Base-by-base conservation (phyloP, 2,888 invertebrate genomes). In the Eudasyphora cyanicolor region DNA sequence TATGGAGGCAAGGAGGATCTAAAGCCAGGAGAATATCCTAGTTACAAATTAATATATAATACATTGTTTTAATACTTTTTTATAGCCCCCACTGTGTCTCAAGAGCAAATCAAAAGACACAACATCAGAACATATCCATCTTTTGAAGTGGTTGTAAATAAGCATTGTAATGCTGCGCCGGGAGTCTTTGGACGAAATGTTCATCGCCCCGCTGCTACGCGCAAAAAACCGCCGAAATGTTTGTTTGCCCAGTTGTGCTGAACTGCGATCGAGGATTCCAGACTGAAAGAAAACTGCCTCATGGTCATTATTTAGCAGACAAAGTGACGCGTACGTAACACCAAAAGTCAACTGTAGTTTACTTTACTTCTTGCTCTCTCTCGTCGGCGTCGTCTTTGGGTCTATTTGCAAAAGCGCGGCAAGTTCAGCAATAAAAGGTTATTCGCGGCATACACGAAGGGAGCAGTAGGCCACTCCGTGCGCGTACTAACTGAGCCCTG, bases 291-390 rank as follows among this genome's bases (percentile, higher is more conserved):
- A 54, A 57, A 57, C 57, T 57, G 35, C n/a, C 70, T 64, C 21
- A 45, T 38, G 35, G 35, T 67, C 42, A 69, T 73, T 62, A 69
- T 79, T 76, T 62, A 69, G 76, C 45, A 84, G 79, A 82, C 79
- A 79, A 75, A 77, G 64, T 79, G 79, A 82, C 77, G 76, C 79
- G 57, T 77, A 54, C 21, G 71, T 54, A 42, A 77, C 27, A 21
- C 19, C 27, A 62, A 60, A 73, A 76, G 54, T 57, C 57, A 27
- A 35, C 45, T 57, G 24, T 14, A 76, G 54, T 57, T 45, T 19
- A 35, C 45, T 57, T 57, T 14, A 57, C 57, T 27, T 54, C 38
- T 17, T 35, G 7, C 12, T 19, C 17, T 35, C 42, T 38, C 29
- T 14, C 29, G 12, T 29, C 19, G 2, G 29, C 24, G 60, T 10